Conservation (phyloP, 2,888 invertebrate species). For the Notocelia uddmanniana region DNA sequence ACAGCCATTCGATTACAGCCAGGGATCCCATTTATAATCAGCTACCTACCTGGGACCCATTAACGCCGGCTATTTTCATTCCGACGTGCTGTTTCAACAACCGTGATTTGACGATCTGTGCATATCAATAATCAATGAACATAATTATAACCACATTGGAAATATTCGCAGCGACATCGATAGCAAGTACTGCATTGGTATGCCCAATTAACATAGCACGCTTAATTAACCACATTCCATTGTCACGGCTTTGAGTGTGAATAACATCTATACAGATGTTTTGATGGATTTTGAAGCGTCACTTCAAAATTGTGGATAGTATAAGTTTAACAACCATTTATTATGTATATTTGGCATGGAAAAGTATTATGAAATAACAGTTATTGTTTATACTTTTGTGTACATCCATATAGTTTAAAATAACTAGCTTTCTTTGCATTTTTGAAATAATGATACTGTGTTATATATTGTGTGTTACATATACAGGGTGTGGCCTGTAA, state of each 20-base stretch:
- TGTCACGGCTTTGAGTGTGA: neutral
- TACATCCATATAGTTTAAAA: too few species aligned
- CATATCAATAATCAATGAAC: neutral
- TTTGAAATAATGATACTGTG: too few species aligned
- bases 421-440: too few species aligned
- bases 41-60: conserved; percentile 43
- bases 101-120: conserved; percentile 14
- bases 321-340: too few species aligned
- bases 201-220: neutral
- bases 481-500: too few species aligned
- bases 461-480: too few species aligned
- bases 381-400: too few species aligned
- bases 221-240: neutral
- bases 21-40: conserved; percentile 52
- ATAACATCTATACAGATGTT: too few species aligned
- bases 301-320: too few species aligned
- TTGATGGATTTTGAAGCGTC: too few species aligned
- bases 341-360: too few species aligned
- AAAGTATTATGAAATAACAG: too few species aligned
- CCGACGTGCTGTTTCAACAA: conserved; percentile 19
- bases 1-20: conserved; percentile 68
- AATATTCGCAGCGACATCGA: neutral
- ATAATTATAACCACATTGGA: conserved; percentile 8
- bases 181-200: neutral
- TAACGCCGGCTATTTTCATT: conserved; percentile 35